phyloP scores from a whole-genome alignment of 2,888 invertebrate genomes.

The Rhagonycha fulva region DNA sequence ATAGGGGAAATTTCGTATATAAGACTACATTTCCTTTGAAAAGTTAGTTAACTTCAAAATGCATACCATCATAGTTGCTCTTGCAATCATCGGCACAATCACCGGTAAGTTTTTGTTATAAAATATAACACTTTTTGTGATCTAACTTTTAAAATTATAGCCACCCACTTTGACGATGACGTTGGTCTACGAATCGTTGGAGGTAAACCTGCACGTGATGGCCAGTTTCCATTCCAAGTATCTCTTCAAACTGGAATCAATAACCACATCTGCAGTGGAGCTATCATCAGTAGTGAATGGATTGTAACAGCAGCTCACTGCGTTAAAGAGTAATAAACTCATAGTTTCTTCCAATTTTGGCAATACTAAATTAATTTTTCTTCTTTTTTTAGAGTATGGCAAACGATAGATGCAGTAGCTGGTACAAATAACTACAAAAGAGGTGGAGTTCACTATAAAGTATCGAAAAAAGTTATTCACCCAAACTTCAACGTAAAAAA shows the following conservation, averaged over 20 bases:
- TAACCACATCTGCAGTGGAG: conserved; percentile 57
- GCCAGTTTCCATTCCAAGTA: conserved; percentile 54
- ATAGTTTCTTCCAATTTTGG: neutral
- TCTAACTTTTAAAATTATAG: neutral
- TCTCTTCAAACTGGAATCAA: conserved; percentile 50
- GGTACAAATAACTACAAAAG: neutral
- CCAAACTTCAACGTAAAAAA: neutral
- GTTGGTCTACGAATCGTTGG: conserved; percentile 54
- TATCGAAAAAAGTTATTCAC: neutral
- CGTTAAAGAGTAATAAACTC: conserved; percentile 48
- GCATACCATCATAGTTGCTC: neutral
- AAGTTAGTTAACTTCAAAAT: neutral
- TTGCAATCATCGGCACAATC: neutral
- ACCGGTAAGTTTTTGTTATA: neutral
- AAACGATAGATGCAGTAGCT: neutral
- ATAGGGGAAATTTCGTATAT: neutral
- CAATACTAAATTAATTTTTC: neutral
- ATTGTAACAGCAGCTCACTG: conserved; percentile 60
- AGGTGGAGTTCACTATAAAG: neutral
- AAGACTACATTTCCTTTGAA: neutral
- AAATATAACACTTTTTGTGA: neutral
- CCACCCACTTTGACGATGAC: neutral
- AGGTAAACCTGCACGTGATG: conserved; percentile 52
- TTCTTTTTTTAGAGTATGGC: neutral
- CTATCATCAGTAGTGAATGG: conserved; percentile 51